These are phyloP conservation scores for Phasia obesa DNA, from an alignment of 2,888 invertebrate species.

Conservation along the genomic window DNA sequence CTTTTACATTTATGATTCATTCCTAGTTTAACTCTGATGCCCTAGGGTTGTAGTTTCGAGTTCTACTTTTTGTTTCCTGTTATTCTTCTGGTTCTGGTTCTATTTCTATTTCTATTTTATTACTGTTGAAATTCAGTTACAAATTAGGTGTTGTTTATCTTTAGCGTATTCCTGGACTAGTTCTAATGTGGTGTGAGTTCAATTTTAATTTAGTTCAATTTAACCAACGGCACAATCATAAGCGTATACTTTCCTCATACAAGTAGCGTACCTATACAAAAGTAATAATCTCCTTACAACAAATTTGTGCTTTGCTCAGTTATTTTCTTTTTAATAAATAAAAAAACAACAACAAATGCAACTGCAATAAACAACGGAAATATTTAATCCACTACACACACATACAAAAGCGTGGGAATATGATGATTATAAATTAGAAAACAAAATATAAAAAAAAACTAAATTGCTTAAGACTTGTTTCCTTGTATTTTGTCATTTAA, in stretches of 20 bases:
- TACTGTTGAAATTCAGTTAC: too few relatives aligned
- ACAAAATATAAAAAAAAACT: constrained; percentile 36
- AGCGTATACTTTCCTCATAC: neutral
- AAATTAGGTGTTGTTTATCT: neutral
- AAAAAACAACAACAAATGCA: constrained; percentile 47
- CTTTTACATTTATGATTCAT: too few relatives aligned
- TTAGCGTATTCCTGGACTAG: neutral
- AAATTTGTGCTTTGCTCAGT: constrained; percentile 64
- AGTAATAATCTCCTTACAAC: constrained; percentile 45
- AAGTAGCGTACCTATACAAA: neutral
- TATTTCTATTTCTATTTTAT: too few relatives aligned
- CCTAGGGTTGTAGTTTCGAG: too few relatives aligned
- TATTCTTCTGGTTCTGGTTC: too few relatives aligned
- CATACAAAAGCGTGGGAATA: constrained; percentile 69
- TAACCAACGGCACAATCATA: neutral
- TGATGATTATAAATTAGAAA: constrained; percentile 59
- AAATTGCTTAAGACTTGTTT: constrained; percentile 79
- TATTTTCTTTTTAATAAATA: constrained; percentile 49
- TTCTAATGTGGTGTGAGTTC: neutral
- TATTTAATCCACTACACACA: constrained; percentile 42
- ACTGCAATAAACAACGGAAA: constrained; percentile 58
- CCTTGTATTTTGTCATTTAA: constrained; percentile 81
- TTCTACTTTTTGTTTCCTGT: too few relatives aligned
- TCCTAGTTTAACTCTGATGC: too few relatives aligned
- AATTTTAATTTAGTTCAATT: neutral